A percentile compares a stretch with the other conserved stretches of the same genome.
Conservation (phyloP, 2,113 vertebrate species). For the Peromyscus maniculatus region DNA sequence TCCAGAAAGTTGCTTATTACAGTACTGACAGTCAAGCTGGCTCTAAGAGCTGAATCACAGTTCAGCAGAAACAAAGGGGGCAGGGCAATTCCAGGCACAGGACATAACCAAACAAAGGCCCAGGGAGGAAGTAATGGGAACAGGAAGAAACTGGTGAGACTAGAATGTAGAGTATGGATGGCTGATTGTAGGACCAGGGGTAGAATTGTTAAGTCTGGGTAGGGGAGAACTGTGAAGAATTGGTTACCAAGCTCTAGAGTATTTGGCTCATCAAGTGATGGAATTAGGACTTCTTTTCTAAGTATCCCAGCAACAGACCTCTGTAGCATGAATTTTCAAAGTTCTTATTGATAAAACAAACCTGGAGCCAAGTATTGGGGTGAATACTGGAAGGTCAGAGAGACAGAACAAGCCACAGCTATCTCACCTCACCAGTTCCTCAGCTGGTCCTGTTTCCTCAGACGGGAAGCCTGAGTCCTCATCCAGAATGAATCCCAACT, state of each 20-base stretch:
- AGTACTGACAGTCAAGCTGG: neutral
- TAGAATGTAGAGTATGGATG: neutral
- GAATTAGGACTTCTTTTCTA: neutral
- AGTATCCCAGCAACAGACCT: neutral
- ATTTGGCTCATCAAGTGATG: neutral
- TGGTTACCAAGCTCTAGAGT: neutral
- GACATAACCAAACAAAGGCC: neutral
- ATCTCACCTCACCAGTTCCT: no score
- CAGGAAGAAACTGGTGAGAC: neutral
- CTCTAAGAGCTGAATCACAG: neutral
- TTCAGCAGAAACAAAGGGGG: conserved; percentile 7
- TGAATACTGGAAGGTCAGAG: no score
- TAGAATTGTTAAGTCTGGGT: neutral
- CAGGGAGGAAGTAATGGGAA: fast-evolving
- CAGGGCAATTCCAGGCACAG: neutral
- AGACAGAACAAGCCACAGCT: no score
- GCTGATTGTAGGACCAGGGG: no score
- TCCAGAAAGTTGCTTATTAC: neutral
- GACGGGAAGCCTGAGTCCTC: no score
- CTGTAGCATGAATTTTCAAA: no score
- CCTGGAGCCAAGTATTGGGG: no score
- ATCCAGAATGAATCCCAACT: no score
- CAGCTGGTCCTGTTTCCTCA: no score
- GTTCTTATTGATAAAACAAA: no score
- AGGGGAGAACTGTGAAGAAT: no score